These are phyloP conservation scores for Cerastoderma edule DNA, from an alignment of 2,888 invertebrate genomes.

Conservation along the genomic window DNA sequence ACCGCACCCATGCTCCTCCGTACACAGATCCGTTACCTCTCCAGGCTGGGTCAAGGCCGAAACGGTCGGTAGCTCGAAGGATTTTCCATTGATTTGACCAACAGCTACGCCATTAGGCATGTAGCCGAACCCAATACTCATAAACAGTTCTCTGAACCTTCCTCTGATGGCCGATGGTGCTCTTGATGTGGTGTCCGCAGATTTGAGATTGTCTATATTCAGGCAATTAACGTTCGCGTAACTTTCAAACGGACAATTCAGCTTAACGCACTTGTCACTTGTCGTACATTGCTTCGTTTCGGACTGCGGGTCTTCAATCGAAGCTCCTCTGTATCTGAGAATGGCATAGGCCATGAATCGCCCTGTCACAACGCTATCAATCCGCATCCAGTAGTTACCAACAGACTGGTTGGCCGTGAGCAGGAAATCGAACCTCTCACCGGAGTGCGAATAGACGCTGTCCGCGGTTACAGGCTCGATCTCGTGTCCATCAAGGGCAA, in stretches of 20 bases:
- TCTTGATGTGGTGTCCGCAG: not conserved
- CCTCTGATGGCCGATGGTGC: constrained; percentile 20
- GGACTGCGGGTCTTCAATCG: constrained; percentile 25
- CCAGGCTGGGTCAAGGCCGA: constrained; percentile 38
- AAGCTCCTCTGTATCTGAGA: constrained; percentile 40
- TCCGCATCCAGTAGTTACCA: constrained; percentile 74
- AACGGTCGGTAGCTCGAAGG: constrained; percentile 26
- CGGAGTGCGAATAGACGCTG: constrained; percentile 67
- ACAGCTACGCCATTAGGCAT: not conserved
- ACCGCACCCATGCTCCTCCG: constrained; percentile 18
- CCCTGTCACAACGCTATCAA: constrained; percentile 53
- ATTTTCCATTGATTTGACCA: constrained; percentile 32
- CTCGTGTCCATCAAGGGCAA: constrained; percentile 70
- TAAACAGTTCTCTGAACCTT: constrained; percentile 36
- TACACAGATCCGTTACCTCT: constrained; percentile 25
- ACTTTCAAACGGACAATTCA: constrained; percentile 51
- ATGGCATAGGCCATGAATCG: constrained; percentile 60
- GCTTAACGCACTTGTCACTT: constrained; percentile 35
- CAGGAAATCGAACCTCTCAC: constrained; percentile 74
- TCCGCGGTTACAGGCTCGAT: constrained; percentile 60
- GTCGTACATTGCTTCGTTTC: constrained; percentile 24
- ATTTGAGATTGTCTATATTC: constrained; percentile 11
- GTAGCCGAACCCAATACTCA: constrained; percentile 25
- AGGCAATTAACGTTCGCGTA: constrained; percentile 7
- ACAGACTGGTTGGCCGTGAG: constrained; percentile 58